Percentiles rank a stretch among this genome's conserved stretches.
phyloP scores from a whole-genome alignment of 1,140 invertebrate genomes.

The Onthophagus taurus region DNA sequence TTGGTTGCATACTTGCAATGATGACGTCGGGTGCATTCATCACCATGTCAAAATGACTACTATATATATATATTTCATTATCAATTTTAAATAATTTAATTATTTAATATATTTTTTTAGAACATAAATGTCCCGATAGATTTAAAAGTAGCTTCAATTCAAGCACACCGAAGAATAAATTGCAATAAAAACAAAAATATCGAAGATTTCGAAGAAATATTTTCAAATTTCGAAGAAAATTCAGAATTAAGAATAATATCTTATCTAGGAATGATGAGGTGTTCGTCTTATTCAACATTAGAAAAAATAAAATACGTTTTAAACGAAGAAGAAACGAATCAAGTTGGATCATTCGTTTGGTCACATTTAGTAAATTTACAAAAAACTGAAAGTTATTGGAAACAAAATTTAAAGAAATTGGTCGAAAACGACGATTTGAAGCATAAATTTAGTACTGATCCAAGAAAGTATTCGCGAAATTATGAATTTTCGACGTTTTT shows the following conservation, averaged over 20 bases:
- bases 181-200: conserved; percentile 38
- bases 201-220: conserved; percentile 40
- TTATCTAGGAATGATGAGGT: conserved; percentile 61
- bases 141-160: conserved; percentile 43
- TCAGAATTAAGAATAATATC: conserved; percentile 58
- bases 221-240: conserved; percentile 47
- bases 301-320: conserved; percentile 46
- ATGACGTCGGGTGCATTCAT: no score
- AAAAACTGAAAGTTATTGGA: conserved; percentile 51
- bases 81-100: no score
- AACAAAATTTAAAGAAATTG: conserved; percentile 51
- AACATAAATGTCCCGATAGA: conserved; percentile 34
- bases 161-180: conserved; percentile 43
- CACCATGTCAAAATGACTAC: no score
- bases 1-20: no score
- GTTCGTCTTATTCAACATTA: conserved; percentile 50
- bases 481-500: conserved; percentile 34
- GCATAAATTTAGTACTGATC: conserved; percentile 54
- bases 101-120: no score
- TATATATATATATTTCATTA: no score
- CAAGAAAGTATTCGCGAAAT: conserved; percentile 59
- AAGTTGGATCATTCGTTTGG: conserved; percentile 69
- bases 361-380: conserved; percentile 58
- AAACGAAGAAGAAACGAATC: conserved; percentile 53
- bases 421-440: conserved; percentile 50